Percentiles rank a stretch among this genome's conserved stretches.
Conservation (phyloP, 2,888 invertebrate species). For the Epirrhoe tristata region DNA sequence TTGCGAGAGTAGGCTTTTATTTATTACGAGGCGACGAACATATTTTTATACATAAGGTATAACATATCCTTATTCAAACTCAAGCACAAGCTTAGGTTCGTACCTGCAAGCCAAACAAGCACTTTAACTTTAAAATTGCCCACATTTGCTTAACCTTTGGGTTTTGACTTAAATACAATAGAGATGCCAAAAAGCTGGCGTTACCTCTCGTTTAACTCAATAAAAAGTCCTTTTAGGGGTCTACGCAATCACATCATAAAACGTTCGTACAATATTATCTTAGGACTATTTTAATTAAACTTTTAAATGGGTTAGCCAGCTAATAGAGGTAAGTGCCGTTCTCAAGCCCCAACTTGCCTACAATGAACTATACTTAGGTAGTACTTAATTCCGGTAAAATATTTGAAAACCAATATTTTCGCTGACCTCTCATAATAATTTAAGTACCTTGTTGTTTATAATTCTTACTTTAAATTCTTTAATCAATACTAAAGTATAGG, state of each 20-base stretch:
- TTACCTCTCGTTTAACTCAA: slow-evolving; percentile 47
- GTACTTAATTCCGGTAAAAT: slow-evolving; percentile 9
- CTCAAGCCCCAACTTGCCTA: slow-evolving; percentile 25
- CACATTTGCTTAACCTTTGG: slow-evolving; percentile 30
- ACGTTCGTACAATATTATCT: slow-evolving; percentile 65
- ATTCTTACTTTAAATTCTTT: too few relatives aligned
- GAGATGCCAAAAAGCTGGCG: slow-evolving; percentile 32
- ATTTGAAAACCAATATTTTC: not conserved
- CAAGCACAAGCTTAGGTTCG: slow-evolving; percentile 1
- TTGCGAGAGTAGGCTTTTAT: slow-evolving; percentile 25
- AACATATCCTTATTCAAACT: slow-evolving; percentile 1
- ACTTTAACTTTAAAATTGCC: slow-evolving; percentile 30
- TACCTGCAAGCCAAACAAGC: slow-evolving; percentile 15
- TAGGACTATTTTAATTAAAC: slow-evolving; percentile 71
- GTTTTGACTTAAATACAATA: slow-evolving; percentile 39
- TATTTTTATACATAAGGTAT: slow-evolving; percentile 5
- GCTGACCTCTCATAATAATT: too few relatives aligned
- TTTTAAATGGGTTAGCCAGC: slow-evolving; percentile 58
- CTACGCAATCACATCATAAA: slow-evolving; percentile 55
- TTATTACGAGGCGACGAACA: slow-evolving; percentile 11
- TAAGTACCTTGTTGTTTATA: too few relatives aligned
- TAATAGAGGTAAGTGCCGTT: slow-evolving; percentile 47
- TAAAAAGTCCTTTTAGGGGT: slow-evolving; percentile 55
- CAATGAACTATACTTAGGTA: slow-evolving; percentile 7
- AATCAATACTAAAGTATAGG: too few relatives aligned